These are phyloP conservation scores for Ptiloglossa arizonensis DNA, from an alignment of 1,140 invertebrate genomes.

Conservation along the genomic window DNA sequence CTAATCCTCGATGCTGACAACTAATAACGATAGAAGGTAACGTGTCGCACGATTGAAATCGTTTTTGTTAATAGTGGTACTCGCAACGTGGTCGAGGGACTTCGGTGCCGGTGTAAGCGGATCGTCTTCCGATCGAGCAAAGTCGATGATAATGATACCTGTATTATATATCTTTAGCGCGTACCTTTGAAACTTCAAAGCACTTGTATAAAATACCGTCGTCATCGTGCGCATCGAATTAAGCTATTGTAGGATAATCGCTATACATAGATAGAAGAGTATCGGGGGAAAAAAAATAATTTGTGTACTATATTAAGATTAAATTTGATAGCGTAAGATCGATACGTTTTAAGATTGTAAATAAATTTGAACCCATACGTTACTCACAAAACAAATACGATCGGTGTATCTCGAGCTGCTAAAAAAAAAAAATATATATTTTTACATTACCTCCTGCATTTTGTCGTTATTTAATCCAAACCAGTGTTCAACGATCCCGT, in stretches of 20 bases:
- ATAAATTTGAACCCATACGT: slow-evolving; percentile 1
- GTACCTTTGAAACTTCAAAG: background rate
- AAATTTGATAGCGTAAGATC: background rate
- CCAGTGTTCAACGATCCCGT: too few relatives aligned
- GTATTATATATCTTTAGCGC: slow-evolving; percentile 26
- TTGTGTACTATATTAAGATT: slow-evolving; percentile 41
- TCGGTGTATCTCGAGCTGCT: too few relatives aligned
- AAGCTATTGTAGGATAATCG: background rate
- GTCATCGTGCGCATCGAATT: background rate
- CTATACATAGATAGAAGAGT: background rate
- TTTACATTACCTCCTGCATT: too few relatives aligned
- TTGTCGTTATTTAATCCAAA: too few relatives aligned
- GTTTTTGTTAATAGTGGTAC: slow-evolving; percentile 54
- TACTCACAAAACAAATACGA: background rate
- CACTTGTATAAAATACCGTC: background rate
- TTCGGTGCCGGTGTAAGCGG: slow-evolving; percentile 34
- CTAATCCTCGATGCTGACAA: too few relatives aligned
- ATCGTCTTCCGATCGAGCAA: background rate
- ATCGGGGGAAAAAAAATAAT: background rate
- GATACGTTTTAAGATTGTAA: slow-evolving; percentile 31
- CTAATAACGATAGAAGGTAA: too few relatives aligned
- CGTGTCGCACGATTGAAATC: background rate
- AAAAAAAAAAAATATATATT: too few relatives aligned
- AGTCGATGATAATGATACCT: slow-evolving; percentile 17
- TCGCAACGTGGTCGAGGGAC: slow-evolving; percentile 67